Evolutionary conservation across 2,888 invertebrate species (phyloP).

Genomic region (Brachynemurus nebulosus): DNA sequence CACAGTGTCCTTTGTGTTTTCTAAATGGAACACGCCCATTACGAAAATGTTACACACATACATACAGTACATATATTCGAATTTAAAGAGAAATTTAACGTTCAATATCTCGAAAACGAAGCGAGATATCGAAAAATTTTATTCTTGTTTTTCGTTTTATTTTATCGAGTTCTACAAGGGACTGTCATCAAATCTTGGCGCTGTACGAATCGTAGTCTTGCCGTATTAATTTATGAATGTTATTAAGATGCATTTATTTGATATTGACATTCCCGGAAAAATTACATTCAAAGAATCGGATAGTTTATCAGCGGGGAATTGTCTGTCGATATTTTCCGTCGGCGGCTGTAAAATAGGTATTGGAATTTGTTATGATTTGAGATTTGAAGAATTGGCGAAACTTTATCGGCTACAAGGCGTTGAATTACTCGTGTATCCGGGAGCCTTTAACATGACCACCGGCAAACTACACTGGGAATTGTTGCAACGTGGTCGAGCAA

Average conservation of each 20-base stretch:
- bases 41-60: too few relatives aligned
- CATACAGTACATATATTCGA: too few relatives aligned
- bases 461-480: constrained; percentile 90
- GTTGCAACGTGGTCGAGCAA: constrained; percentile 64
- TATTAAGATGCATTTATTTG: constrained; percentile 87
- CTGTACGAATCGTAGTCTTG: too few relatives aligned
- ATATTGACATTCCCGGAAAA: constrained; percentile 86
- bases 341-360: constrained; percentile 64
- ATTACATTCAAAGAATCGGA: constrained; percentile 91
- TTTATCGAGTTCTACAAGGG: too few relatives aligned
- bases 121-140: too few relatives aligned
- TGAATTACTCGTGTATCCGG: constrained; percentile 78
- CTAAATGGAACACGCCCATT: too few relatives aligned
- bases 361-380: constrained; percentile 89
- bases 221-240: too few relatives aligned
- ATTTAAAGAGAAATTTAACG: too few relatives aligned
- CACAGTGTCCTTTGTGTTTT: too few relatives aligned
- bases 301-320: constrained; percentile 59
- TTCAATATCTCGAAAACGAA: too few relatives aligned
- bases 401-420: constrained; percentile 61
- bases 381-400: constrained; percentile 81
- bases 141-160: too few relatives aligned
- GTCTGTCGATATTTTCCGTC: constrained; percentile 56
- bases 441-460: constrained; percentile 92
- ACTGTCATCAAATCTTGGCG: too few relatives aligned